Conservation (phyloP, 2,888 invertebrate genomes). For the Mechanitis mazaeus region DNA sequence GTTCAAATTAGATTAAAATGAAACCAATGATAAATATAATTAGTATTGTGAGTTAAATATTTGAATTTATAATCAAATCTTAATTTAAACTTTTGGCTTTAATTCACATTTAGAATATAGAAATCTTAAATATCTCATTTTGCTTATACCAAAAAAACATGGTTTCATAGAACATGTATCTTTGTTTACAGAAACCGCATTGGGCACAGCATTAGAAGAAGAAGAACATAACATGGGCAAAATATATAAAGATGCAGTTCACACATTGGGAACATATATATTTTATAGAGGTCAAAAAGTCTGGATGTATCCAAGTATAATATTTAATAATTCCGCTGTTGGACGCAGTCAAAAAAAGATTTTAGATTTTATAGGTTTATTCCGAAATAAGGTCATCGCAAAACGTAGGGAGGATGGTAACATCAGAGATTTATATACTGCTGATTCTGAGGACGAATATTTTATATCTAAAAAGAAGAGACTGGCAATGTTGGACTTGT, state of each 20-base stretch:
- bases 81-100: no score
- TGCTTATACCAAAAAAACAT: no score
- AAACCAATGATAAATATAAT: no score
- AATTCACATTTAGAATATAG: no score
- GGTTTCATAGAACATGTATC: no score
- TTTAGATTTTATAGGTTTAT: conserved; percentile 53
- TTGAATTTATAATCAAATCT: no score
- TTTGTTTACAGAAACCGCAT: conserved; percentile 78
- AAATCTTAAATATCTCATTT: no score
- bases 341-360: conserved; percentile 63
- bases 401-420: conserved; percentile 10
- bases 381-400: conserved; percentile 62
- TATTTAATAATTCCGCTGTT: conserved; percentile 69
- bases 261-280: conserved; percentile 51
- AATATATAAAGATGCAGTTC: conserved; percentile 74
- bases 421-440: conserved; percentile 59
- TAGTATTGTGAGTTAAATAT: no score
- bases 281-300: conserved; percentile 65
- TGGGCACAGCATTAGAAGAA: conserved; percentile 80
- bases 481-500: conserved; percentile 73
- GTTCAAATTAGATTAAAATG: conserved; percentile 65
- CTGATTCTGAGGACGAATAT: conserved; percentile 36
- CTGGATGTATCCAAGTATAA: conserved; percentile 71
- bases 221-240: conserved; percentile 34
- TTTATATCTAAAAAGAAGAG: conserved; percentile 53